A percentile compares a stretch with the other conserved stretches of the same genome.
phyloP scores from a whole-genome alignment of 2,113 vertebrate genomes.

The Eulacestoma nigropectus region DNA sequence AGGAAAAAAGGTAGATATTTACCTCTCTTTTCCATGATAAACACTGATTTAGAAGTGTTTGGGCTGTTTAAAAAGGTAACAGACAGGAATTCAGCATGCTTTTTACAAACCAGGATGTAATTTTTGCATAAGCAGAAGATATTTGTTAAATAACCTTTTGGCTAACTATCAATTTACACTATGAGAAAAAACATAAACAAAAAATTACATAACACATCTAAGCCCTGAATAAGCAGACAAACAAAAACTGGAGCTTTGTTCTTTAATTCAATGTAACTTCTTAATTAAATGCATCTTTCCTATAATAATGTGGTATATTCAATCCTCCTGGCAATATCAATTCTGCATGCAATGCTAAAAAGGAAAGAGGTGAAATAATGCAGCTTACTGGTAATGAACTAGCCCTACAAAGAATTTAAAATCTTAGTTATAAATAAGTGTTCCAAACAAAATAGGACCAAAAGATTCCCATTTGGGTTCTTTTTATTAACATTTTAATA shows the following conservation, averaged over 20 bases:
- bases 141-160: not conserved
- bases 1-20: not conserved
- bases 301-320: not conserved
- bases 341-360: not conserved
- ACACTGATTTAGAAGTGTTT: not conserved
- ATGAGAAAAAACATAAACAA: not conserved
- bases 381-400: not conserved
- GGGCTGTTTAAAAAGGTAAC: not conserved
- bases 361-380: not conserved
- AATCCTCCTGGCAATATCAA: not conserved
- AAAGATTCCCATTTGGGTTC: not conserved
- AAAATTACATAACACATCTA: not conserved
- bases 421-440: not conserved
- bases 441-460: not conserved
- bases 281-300: not conserved
- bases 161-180: not conserved
- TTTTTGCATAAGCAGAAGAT: not conserved
- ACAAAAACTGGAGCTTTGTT: not conserved
- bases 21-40: not conserved
- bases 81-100: not conserved
- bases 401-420: not conserved
- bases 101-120: not conserved
- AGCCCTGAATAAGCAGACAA: not conserved
- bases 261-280: not conserved
- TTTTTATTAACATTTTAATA: not conserved